A percentile compares a stretch with the other conserved stretches of the same genome.
Evolutionary conservation across 1,140 invertebrate species (phyloP).

Genomic region (Geopemphigus sp.): DNA sequence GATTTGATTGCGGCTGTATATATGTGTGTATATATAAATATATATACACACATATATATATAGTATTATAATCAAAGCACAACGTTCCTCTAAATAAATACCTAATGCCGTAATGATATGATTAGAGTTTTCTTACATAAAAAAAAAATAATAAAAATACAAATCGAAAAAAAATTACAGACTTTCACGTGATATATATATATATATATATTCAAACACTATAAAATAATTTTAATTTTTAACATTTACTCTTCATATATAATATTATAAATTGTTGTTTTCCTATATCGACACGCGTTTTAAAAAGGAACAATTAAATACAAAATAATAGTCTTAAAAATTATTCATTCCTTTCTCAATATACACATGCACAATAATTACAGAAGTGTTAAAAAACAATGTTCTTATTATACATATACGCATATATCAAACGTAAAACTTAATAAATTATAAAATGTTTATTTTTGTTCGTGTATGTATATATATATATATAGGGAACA

Average conservation of each 20-base stretch:
- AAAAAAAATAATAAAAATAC: constrained; percentile 16
- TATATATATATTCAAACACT: not conserved
- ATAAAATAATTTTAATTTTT: not conserved
- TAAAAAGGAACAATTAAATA: constrained; percentile 49
- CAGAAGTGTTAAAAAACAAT: constrained; percentile 21
- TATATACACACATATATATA: too few species aligned
- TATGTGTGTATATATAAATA: not conserved
- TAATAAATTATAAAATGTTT: constrained; percentile 36
- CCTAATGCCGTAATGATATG: constrained; percentile 44
- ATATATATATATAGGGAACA: constrained; percentile 3
- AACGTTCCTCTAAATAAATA: constrained; percentile 31
- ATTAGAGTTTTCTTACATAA: constrained; percentile 23
- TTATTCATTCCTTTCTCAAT: constrained; percentile 10
- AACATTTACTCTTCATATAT: not conserved
- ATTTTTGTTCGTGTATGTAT: constrained; percentile 15
- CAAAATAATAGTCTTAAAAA: constrained; percentile 40
- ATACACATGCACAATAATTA: constrained; percentile 11
- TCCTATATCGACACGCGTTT: not conserved
- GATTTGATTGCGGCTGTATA: not conserved
- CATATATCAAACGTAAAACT: constrained; percentile 33
- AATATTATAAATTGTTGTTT: constrained; percentile 16
- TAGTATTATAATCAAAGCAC: constrained; percentile 3
- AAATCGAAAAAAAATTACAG: constrained; percentile 39
- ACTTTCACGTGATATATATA: constrained; percentile 36
- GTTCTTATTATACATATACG: not conserved